Conservation (phyloP, 2,888 invertebrate genomes). For the Nymphalis urticae region DNA sequence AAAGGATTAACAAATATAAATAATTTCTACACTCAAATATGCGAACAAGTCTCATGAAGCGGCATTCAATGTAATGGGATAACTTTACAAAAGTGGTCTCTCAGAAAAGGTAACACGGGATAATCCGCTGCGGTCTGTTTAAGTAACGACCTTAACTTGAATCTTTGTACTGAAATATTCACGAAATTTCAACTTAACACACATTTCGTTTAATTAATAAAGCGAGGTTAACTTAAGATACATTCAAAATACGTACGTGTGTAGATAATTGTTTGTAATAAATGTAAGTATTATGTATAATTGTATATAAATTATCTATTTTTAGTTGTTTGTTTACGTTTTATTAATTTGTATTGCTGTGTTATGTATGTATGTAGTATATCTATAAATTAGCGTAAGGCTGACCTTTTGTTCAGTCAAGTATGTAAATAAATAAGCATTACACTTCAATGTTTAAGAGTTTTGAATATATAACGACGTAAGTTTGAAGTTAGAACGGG, state of each 20-base stretch:
- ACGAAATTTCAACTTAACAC: background rate
- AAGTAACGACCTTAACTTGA: constrained; percentile 24
- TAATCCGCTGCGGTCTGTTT: constrained; percentile 28
- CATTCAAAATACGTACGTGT: background rate
- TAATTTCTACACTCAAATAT: constrained; percentile 1
- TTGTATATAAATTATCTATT: too few relatives aligned
- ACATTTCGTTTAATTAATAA: background rate
- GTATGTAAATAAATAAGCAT: too few relatives aligned
- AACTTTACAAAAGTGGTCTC: constrained; percentile 27
- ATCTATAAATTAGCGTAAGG: too few relatives aligned
- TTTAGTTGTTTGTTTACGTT: too few relatives aligned
- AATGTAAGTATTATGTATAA: too few relatives aligned
- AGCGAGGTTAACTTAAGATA: background rate
- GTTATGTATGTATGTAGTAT: too few relatives aligned
- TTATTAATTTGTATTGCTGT: too few relatives aligned
- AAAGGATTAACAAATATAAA: background rate
- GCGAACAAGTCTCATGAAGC: constrained; percentile 9
- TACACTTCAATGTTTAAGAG: background rate
- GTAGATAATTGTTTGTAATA: too few relatives aligned
- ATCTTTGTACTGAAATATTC: constrained; percentile 20
- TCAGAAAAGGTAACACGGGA: constrained; percentile 24
- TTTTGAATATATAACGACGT: constrained; percentile 17
- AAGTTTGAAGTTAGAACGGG: background rate
- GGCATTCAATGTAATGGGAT: constrained; percentile 18
- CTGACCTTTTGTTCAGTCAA: too few relatives aligned